Conservation (phyloP, 2,113 vertebrate species). For the Gobio gobio region DNA sequence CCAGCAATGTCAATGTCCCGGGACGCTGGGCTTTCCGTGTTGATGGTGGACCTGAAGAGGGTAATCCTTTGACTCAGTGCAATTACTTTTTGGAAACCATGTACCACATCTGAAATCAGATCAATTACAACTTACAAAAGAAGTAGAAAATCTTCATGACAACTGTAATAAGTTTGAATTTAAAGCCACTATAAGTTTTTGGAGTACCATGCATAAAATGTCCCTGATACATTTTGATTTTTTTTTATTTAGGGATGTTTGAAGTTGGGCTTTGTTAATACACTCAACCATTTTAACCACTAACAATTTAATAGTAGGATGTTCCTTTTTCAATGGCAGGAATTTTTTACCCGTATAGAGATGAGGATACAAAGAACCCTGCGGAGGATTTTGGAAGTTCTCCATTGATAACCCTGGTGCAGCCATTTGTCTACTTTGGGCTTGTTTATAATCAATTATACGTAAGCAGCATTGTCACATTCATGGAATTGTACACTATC, state of each 20-base stretch:
- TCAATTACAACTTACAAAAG: too few relatives aligned
- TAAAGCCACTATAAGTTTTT: too few relatives aligned
- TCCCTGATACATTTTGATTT: too few relatives aligned
- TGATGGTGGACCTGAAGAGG: slow-evolving; percentile 16
- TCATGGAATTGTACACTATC: not conserved
- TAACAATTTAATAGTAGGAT: too few relatives aligned
- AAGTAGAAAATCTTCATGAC: too few relatives aligned
- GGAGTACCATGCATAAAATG: too few relatives aligned
- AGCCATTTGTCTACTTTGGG: slow-evolving; percentile 23
- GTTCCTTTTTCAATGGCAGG: not conserved
- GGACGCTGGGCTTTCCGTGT: slow-evolving; percentile 41
- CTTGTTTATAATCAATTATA: slow-evolving; percentile 9
- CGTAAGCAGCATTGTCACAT: not conserved
- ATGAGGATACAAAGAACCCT: slow-evolving; percentile 5
- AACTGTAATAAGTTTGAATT: too few relatives aligned
- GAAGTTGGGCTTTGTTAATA: too few relatives aligned
- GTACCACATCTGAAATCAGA: not conserved
- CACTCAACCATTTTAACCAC: too few relatives aligned
- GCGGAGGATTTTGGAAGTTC: not conserved
- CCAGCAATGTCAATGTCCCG: slow-evolving; percentile 11
- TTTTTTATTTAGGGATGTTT: too few relatives aligned
- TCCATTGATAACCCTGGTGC: not conserved
- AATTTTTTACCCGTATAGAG: slow-evolving; percentile 3
- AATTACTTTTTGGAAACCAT: not conserved
- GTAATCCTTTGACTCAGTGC: not conserved